Evolutionary conservation across 2,888 invertebrate species (phyloP).

Genomic region (Caenorhabditis panamensis): DNA sequence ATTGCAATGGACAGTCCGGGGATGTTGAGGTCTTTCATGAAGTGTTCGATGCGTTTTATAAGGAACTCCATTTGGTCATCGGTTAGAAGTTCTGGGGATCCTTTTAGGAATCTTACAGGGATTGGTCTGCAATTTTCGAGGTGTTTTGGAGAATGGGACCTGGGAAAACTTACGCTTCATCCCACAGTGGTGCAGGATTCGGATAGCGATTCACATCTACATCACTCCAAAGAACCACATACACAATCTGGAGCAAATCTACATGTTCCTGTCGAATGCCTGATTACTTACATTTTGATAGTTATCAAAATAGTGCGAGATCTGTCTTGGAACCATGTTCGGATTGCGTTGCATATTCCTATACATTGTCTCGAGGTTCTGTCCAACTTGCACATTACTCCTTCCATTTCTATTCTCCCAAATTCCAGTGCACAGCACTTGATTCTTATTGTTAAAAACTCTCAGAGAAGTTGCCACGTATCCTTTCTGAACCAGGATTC

Average conservation of each 20-base stretch:
- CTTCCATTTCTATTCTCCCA: constrained; percentile 78
- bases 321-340: constrained; percentile 74
- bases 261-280: too few species aligned
- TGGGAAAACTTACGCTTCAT: constrained; percentile 54
- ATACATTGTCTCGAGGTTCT: constrained; percentile 73
- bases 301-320: constrained; percentile 75
- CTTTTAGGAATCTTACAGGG: constrained; percentile 71
- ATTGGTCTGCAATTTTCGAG: constrained; percentile 65
- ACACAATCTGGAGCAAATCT: constrained; percentile 55
- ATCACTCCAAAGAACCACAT: constrained; percentile 80
- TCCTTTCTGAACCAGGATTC: constrained; percentile 67
- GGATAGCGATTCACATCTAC: constrained; percentile 75
- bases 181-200: constrained; percentile 77
- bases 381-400: constrained; percentile 74
- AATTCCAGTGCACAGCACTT: constrained; percentile 79
- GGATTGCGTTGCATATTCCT: constrained; percentile 63
- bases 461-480: constrained; percentile 77
- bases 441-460: constrained; percentile 76
- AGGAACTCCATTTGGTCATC: constrained; percentile 77
- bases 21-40: constrained; percentile 80
- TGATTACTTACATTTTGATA: constrained; percentile 66
- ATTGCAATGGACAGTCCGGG: constrained; percentile 81
- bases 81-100: constrained; percentile 71
- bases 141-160: not conserved
- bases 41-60: constrained; percentile 76